These are phyloP conservation scores for Ditylenchus dipsaci DNA, from an alignment of 1,140 invertebrate genomes.

Conservation along the genomic window DNA sequence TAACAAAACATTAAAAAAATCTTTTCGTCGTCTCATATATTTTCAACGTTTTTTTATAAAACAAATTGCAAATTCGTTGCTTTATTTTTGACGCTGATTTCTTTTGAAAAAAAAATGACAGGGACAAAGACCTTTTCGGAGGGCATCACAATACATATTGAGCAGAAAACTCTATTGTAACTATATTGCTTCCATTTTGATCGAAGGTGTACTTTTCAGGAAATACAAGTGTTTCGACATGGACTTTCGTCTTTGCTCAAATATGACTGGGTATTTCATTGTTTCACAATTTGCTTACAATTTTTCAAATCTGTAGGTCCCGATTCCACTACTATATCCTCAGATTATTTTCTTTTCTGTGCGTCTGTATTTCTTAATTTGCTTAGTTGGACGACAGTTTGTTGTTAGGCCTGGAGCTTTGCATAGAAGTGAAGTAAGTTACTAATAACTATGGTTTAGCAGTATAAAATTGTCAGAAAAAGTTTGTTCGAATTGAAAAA, in stretches of 20 bases:
- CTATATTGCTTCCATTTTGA: too few species aligned
- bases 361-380: slow-evolving; percentile 54
- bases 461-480: too few species aligned
- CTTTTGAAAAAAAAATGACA: too few species aligned
- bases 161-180: too few species aligned
- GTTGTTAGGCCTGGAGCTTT: slow-evolving; percentile 21
- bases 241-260: slow-evolving; percentile 45
- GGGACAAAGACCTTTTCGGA: too few species aligned
- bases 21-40: slow-evolving; percentile 9
- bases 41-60: too few species aligned
- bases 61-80: too few species aligned
- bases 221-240: slow-evolving; percentile 47
- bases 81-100: too few species aligned
- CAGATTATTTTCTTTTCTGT: slow-evolving; percentile 56
- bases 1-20: slow-evolving; percentile 5
- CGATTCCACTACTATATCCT: slow-evolving; percentile 51
- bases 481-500: too few species aligned
- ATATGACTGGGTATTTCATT: slow-evolving; percentile 44
- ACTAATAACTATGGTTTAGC: too few species aligned
- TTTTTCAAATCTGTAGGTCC: slow-evolving; percentile 27
- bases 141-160: too few species aligned
- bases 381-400: slow-evolving; percentile 47
- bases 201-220: slow-evolving; percentile 13
- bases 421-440: slow-evolving; percentile 28
- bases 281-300: neutral